Base-by-base conservation (phyloP, 2,888 invertebrate species). In the Bhutanitis thaidina region DNA sequence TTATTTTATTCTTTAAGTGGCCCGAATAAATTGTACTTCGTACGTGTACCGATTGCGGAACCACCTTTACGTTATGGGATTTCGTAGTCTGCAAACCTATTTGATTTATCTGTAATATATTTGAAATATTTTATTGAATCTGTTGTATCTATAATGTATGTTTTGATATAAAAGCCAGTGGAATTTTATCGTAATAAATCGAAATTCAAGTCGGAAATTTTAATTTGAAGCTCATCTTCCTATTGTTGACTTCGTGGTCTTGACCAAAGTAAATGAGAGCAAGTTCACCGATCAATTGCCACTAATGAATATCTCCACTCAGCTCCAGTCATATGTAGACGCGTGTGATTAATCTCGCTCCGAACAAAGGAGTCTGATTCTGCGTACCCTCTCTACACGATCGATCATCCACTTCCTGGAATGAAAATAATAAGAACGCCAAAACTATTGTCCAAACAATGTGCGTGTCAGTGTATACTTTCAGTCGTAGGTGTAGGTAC, bases 391-490 rank as follows among this genome's bases (percentile, higher is more conserved):
- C 80, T 77, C 69, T 62, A 60, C 62, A 59, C 77, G 73, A 89
- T 89, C 88, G 85, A 88, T 88, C 86, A 86, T 78, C 74, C 75
- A 75, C 76, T 79, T 77, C 74, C 74, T 76, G 76, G 75, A 80
- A 86, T 86, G 86, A 87, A 84, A 87, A 86, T 84, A 87, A 85
- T 86, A 83, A 85, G 84, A 82, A 84, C 61, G 65, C 74, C 70
- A 69, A 62, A 71, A 76, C 82, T 72, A 80, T 83, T 85, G 84
- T 85, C 77, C 76, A 72, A 74, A 74, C 74, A 73, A 71, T 71
- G 71, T 80, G 83, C 81, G 81, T 80, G 82, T 73, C 76, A 72
- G 70, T 7, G 73, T 71, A 74, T 80, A 82, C 76, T 81, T 80
- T 71, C 57, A 49, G 52, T 55, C 34, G n/a, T 20, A n/a, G n/a